Conservation (phyloP, 2,797 vertebrate species). For the Pseudomugil gertrudae region DNA sequence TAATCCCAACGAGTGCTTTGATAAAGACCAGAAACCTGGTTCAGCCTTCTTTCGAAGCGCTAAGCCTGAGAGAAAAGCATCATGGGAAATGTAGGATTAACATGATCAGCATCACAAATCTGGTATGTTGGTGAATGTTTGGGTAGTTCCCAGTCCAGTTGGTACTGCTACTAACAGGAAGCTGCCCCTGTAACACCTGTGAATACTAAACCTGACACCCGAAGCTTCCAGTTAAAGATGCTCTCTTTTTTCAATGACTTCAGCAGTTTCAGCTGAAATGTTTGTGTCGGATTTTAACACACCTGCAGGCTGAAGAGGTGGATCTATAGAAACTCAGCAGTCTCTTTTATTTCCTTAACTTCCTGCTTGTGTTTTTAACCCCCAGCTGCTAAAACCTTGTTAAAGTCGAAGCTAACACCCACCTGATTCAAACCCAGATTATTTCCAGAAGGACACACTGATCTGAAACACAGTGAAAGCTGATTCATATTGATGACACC, state of each 20-base stretch:
- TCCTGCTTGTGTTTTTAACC: slow-evolving; percentile 16
- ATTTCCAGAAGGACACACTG: too few species aligned
- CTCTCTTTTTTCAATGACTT: neutral
- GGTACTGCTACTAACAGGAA: slow-evolving; percentile 27
- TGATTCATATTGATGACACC: neutral
- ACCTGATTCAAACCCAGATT: too few species aligned
- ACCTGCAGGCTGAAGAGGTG: neutral
- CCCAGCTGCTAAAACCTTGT: neutral
- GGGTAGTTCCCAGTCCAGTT: neutral
- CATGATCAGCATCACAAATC: neutral
- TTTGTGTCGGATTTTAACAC: slow-evolving; percentile 36
- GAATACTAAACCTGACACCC: neutral
- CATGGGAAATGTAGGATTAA: slow-evolving; percentile 28
- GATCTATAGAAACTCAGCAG: neutral
- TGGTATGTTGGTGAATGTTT: neutral
- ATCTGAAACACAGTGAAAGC: too few species aligned
- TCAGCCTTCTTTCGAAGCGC: slow-evolving; percentile 11
- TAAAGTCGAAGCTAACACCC: too few species aligned
- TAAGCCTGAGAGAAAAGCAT: slow-evolving; percentile 19
- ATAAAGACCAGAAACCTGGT: slow-evolving; percentile 25
- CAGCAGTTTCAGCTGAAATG: slow-evolving; percentile 2
- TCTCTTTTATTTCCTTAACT: neutral
- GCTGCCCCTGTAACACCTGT: slow-evolving; percentile 6
- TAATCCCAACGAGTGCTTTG: neutral
- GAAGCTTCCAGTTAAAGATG: neutral